Evolutionary conservation across 64 coral and sea anemone species (phyloP).

Genomic region (Actinia equina): DNA sequence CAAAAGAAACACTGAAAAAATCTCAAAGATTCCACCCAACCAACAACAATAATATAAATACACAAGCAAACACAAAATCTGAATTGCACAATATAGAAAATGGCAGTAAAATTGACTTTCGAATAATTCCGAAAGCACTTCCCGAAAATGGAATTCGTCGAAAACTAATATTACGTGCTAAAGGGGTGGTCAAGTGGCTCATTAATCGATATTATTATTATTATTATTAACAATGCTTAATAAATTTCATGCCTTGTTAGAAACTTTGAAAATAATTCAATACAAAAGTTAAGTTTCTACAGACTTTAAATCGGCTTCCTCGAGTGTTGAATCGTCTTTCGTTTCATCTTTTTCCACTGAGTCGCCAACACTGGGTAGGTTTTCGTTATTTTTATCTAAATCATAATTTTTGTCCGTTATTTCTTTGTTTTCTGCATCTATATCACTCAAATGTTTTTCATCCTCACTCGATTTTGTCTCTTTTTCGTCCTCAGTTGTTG

Average conservation of each 20-base stretch:
- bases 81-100: too few relatives aligned
- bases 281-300: background rate
- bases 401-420: background rate
- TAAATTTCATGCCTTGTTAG: background rate
- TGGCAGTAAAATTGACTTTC: too few relatives aligned
- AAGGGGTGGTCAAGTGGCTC: background rate
- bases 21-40: too few relatives aligned
- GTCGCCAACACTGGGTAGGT: background rate
- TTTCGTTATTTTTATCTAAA: background rate
- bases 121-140: background rate
- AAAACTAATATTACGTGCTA: background rate
- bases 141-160: background rate
- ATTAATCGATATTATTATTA: background rate
- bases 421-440: background rate
- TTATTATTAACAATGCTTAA: background rate
- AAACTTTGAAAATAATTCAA: background rate
- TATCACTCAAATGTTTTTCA: background rate
- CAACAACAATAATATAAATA: too few relatives aligned
- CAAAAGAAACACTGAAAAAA: too few relatives aligned
- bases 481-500: background rate
- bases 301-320: background rate
- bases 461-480: background rate
- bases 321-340: background rate
- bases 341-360: background rate
- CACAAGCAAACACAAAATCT: too few relatives aligned